phyloP scores from a whole-genome alignment of 2,888 invertebrate species.

The Apeira syringaria region DNA sequence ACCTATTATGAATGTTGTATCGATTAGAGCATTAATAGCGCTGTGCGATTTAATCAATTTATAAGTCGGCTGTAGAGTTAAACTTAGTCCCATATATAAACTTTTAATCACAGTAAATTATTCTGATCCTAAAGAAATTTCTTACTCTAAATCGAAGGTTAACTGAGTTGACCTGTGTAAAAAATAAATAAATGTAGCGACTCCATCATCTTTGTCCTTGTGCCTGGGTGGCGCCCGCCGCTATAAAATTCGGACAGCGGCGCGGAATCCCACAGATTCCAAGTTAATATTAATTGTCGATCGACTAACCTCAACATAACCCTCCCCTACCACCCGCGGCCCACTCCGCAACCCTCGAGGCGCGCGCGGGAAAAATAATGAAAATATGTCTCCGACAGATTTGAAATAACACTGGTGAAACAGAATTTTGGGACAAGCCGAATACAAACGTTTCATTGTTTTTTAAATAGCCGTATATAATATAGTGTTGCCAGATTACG shows the following conservation, averaged over 20 bases:
- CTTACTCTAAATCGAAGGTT: too few relatives aligned
- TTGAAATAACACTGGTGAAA: conserved; percentile 1
- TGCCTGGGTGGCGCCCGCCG: conserved; percentile 81
- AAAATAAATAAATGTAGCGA: conserved; percentile 11
- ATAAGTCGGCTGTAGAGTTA: too few relatives aligned
- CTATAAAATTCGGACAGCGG: conserved; percentile 83
- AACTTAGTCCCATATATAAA: too few relatives aligned
- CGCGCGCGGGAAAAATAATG: conserved; percentile 10
- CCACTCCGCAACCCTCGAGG: background rate
- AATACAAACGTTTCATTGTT: too few relatives aligned
- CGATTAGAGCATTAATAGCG: too few relatives aligned
- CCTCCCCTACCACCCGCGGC: conserved; percentile 30
- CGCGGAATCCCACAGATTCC: conserved; percentile 83
- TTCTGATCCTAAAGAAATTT: too few relatives aligned
- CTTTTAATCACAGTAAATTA: too few relatives aligned
- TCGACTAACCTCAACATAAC: conserved; percentile 65
- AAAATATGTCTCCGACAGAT: conserved; percentile 16
- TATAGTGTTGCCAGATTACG: too few relatives aligned
- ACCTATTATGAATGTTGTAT: too few relatives aligned
- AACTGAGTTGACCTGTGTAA: too few relatives aligned
- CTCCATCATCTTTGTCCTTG: conserved; percentile 49
- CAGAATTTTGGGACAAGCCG: background rate
- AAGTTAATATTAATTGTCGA: conserved; percentile 82
- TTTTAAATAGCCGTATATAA: too few relatives aligned
- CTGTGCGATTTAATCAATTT: too few relatives aligned